Conservation (phyloP, 2,888 invertebrate genomes). For the Steinernema carpocapsae region DNA sequence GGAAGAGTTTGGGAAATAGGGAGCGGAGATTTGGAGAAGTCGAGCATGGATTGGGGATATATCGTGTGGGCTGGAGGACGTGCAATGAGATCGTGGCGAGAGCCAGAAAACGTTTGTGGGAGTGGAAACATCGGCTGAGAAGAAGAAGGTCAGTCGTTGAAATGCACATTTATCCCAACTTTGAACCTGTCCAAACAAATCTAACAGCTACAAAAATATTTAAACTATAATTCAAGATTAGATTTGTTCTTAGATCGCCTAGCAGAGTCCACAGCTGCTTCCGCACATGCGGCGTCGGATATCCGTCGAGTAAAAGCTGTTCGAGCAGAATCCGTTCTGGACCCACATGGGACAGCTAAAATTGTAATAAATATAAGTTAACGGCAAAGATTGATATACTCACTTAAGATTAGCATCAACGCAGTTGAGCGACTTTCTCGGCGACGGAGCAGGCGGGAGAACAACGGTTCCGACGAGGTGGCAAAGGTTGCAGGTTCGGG, state of each 20-base stretch:
- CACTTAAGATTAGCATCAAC: slow-evolving; percentile 10
- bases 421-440: not conserved
- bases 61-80: too few species aligned
- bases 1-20: not conserved
- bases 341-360: slow-evolving; percentile 12
- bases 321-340: slow-evolving; percentile 24
- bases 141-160: too few species aligned
- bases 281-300: slow-evolving; percentile 6
- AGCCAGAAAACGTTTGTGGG: too few species aligned
- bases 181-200: too few species aligned
- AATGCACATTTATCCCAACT: too few species aligned
- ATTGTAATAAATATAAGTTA: not conserved
- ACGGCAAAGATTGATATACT: not conserved
- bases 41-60: too few species aligned
- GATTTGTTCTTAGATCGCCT: too few species aligned
- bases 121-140: too few species aligned
- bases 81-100: too few species aligned
- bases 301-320: slow-evolving; percentile 1
- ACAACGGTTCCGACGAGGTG: not conserved
- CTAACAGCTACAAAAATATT: too few species aligned
- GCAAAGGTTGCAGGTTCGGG: not conserved
- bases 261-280: slow-evolving; percentile 19
- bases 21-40: too few species aligned
- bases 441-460: not conserved
- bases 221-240: too few species aligned